A percentile compares a stretch with the other conserved stretches of the same genome.
phyloP scores from a whole-genome alignment of 2,888 invertebrate species.

The Villa cingulata region DNA sequence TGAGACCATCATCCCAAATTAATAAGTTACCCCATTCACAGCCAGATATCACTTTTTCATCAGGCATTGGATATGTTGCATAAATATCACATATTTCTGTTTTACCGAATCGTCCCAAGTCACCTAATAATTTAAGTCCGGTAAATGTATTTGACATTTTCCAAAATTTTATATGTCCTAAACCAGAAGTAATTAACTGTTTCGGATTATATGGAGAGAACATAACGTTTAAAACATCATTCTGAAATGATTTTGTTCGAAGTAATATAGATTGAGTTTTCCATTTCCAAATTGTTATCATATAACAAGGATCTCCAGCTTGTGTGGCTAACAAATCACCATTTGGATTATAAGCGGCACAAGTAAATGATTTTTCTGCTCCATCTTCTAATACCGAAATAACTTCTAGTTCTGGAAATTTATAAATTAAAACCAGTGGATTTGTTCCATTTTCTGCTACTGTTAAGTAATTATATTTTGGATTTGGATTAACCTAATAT shows the following conservation, averaged over 20 bases:
- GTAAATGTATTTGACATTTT: conserved; percentile 86
- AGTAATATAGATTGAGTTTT: conserved; percentile 57
- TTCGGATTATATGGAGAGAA: conserved; percentile 73
- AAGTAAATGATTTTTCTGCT: conserved; percentile 57
- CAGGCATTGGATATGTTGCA: conserved; percentile 71
- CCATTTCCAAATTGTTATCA: conserved; percentile 86
- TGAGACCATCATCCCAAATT: conserved; percentile 80
- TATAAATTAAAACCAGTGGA: conserved; percentile 69
- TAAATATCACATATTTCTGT: conserved; percentile 83
- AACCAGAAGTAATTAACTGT: conserved; percentile 63
- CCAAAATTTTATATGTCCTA: conserved; percentile 81
- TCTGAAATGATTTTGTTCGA: conserved; percentile 68
- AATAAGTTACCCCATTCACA: conserved; percentile 85
- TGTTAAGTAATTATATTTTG: conserved; percentile 51
- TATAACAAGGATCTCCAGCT: conserved; percentile 74
- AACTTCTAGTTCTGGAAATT: conserved; percentile 67
- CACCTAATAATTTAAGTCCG: conserved; percentile 76
- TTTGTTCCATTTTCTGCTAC: conserved; percentile 66
- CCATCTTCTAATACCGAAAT: conserved; percentile 61
- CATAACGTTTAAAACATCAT: conserved; percentile 62
- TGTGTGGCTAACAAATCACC: conserved; percentile 57
- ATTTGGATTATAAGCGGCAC: conserved; percentile 64
- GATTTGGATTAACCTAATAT: conserved; percentile 54
- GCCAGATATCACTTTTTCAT: conserved; percentile 79
- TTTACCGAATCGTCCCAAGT: conserved; percentile 80